Evolutionary conservation across 2,797 vertebrate genomes (phyloP), one percentile per base, ranked within the genome.

Genomic region (Acanthurus leucopareius): DNA sequence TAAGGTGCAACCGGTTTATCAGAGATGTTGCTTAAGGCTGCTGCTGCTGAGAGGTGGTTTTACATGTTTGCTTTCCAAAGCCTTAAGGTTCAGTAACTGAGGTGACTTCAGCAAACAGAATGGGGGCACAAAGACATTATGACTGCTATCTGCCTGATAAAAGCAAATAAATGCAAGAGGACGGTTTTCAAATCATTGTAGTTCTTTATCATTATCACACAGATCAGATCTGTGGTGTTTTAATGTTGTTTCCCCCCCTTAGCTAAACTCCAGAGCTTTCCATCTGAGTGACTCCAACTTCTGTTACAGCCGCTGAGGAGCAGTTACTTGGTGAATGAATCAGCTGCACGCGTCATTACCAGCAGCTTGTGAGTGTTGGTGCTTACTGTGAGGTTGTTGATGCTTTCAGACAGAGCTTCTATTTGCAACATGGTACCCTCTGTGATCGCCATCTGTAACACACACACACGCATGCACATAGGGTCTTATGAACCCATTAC

Each of bases 351-450:
- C 65, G 48, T 81, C 79, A 71, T 86, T 88, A 73, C 25, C 79
- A n/a, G 82, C 72, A 71, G 79, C 73, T 28, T 77, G 72, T 82
- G 81, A 76, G 81, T 88, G 83, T 60, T 67, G 75, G 65, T 42
- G 94, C 97, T 73, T 96, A 98, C 97, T 91, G 97, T 98, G 69
- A 98, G 97, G 83, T 96, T 96, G 92, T 92, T 97, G 93, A 98
- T 98, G 94, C 96, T 96, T 93, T 97, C 96, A 91, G 97, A 98
- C 81, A 98, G 94, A 81, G 96, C 96, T 91, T 97, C 96, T 93
- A 97, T 98, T 92, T 97, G 96, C 89, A 95, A 95, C 86, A 95
- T 94, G 71, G 96, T 94, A 73, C 95, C 96, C 95, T 97, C 96
- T 64, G 96, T 96, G 87, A 94, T 94, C 88, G 90, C 95, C 96